Evolutionary conservation across 2,113 vertebrate genomes (phyloP).

Genomic region (Oxyruncus cristatus): DNA sequence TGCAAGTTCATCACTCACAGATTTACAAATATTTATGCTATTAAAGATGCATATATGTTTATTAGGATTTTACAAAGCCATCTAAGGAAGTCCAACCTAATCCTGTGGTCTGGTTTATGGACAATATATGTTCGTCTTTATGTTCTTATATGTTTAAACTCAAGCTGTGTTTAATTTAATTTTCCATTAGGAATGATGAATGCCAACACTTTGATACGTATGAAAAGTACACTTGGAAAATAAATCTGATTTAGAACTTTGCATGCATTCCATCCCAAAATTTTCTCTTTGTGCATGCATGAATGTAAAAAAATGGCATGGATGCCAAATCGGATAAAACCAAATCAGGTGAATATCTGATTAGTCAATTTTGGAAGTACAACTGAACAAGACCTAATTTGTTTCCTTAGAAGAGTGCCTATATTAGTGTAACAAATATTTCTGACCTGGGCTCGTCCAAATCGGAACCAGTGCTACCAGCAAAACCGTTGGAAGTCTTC

Average conservation of each 20-base stretch:
- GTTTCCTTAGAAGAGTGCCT: background rate
- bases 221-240: background rate
- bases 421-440: background rate
- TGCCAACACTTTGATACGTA: background rate
- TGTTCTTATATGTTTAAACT: background rate
- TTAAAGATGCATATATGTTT: background rate
- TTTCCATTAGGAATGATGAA: background rate
- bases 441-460: background rate
- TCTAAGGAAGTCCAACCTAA: background rate
- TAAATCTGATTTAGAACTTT: background rate
- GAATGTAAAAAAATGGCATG: background rate
- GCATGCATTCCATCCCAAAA: background rate
- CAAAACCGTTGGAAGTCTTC: background rate
- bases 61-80: background rate
- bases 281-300: background rate
- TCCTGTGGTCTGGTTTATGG: background rate
- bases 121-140: background rate
- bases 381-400: background rate
- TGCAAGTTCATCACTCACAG: background rate
- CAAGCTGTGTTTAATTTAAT: conserved; percentile 9
- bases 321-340: background rate
- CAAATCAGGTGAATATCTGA: background rate
- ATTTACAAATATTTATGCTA: background rate
- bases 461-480: background rate
- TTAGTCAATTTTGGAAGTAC: background rate